Conservation (phyloP, 2,888 invertebrate genomes). For the Sesamia inferens region DNA sequence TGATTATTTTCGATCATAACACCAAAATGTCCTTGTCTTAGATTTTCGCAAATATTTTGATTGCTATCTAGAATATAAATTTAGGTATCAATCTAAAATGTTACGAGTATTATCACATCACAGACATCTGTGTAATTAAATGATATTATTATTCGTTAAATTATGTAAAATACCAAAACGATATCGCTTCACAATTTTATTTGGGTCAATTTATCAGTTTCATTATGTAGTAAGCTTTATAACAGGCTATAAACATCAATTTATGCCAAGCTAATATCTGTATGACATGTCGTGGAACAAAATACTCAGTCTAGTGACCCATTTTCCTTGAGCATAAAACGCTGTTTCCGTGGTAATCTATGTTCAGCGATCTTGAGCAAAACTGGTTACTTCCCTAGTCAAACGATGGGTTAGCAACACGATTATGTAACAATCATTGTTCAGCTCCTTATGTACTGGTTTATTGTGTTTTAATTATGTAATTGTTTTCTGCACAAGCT, state of each 20-base stretch:
- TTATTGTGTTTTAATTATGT: conserved; percentile 6
- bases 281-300: not conserved
- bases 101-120: conserved; percentile 17
- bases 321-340: conserved; percentile 52
- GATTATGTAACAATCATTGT: conserved; percentile 28
- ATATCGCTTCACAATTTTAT: conserved; percentile 18
- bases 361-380: conserved; percentile 45
- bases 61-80: conserved; percentile 1
- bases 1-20: conserved; percentile 15
- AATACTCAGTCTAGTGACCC: conserved; percentile 36
- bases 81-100: conserved; percentile 24
- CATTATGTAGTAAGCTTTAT: conserved; percentile 7
- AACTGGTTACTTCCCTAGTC: conserved; percentile 43
- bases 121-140: conserved; percentile 20
- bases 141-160: conserved; percentile 20
- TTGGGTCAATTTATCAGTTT: conserved; percentile 46
- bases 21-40: conserved; percentile 24
- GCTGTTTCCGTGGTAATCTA: conserved; percentile 32
- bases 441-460: conserved; percentile 8
- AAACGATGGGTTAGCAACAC: conserved; percentile 26
- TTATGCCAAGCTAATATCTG: conserved; percentile 24
- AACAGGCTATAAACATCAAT: conserved; percentile 1
- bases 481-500: not conserved
- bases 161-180: conserved; percentile 1
- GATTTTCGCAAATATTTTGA: conserved; percentile 13